These are phyloP conservation scores for Electrophaes corylata DNA, from an alignment of 2,888 invertebrate species.

Conservation along the genomic window DNA sequence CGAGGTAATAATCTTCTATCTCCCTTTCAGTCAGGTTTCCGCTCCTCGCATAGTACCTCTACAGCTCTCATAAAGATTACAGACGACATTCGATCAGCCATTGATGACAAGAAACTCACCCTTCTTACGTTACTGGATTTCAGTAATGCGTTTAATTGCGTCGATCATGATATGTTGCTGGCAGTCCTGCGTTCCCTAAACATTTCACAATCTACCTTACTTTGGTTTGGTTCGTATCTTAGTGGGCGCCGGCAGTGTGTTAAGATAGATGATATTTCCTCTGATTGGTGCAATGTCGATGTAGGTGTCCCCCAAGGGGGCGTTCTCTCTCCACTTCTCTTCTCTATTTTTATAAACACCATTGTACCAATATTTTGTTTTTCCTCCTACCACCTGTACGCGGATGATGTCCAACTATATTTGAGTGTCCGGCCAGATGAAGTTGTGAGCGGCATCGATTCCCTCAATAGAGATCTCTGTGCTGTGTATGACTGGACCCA, in stretches of 20 bases:
- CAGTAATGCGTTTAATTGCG: not conserved
- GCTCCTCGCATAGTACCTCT: not conserved
- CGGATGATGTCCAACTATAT: not conserved
- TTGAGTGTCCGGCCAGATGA: not conserved
- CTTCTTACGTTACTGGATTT: not conserved
- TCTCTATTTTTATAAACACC: not conserved
- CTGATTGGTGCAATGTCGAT: not conserved
- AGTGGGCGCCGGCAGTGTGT: not conserved
- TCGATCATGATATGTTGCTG: not conserved
- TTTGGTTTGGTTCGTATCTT: not conserved
- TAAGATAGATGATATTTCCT: not conserved
- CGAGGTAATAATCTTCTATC: not conserved
- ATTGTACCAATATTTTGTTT: not conserved
- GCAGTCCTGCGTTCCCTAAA: not conserved
- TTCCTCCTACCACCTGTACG: not conserved
- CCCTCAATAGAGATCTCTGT: not conserved
- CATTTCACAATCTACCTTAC: not conserved
- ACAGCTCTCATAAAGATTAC: not conserved
- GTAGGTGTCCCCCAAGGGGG: not conserved
- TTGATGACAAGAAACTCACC: constrained; percentile 1
- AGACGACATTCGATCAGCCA: not conserved
- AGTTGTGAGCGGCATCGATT: not conserved
- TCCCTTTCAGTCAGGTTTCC: not conserved
- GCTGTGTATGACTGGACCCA: not conserved
- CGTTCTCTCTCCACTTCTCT: not conserved